Base-by-base conservation (phyloP, 2,888 invertebrate species). In the Arge pagana region DNA sequence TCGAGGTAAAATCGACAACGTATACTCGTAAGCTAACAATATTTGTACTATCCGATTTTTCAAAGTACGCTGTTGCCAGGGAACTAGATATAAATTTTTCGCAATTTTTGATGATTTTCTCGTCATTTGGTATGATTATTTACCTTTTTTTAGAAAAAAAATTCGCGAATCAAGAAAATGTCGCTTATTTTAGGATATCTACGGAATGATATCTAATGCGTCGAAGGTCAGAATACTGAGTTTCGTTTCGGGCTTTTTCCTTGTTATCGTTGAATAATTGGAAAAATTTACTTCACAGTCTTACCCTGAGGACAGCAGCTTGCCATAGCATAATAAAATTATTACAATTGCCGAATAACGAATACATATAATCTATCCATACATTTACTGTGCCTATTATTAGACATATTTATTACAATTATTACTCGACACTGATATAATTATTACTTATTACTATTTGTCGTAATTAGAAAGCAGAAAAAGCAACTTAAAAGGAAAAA, bases 301-400 rank as follows among this genome's bases (percentile, higher is more conserved):
- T 33, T 33, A 23, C 45, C 45, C 45, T 45, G 45, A 45, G 5
- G 35, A 45, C 45, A 45, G 45, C 35, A 45, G 64, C 67, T 71
- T 67, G 62, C 63, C 63, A 53, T 65, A 65, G 64, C 60, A 61
- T 65, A 66, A 68, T 62, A 63, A 63, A n/a, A n/a, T 36, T 18
- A 36, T 36, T n/a, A 16, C 19, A 13, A 36, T 36, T 63, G 55
- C 57, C 60, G 58, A 64, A 54, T 65, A 64, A 64, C 59, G 59
- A 63, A 64, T 56, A 62, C 59, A 18, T 18, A 42, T 42, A 13
- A 16, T 42, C 28, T 55, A 53, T 37, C 50, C 35, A 58, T 72
- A 71, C 65, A 64, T 72, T 75, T 71, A 74, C 65, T 68, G 74
- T 75, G 74, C 74, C 74, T 74, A 71, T 67, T 70, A 65, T 70